These are phyloP conservation scores for Diachasma alloeum DNA, from an alignment of 1,140 invertebrate genomes.

Conservation along the genomic window DNA sequence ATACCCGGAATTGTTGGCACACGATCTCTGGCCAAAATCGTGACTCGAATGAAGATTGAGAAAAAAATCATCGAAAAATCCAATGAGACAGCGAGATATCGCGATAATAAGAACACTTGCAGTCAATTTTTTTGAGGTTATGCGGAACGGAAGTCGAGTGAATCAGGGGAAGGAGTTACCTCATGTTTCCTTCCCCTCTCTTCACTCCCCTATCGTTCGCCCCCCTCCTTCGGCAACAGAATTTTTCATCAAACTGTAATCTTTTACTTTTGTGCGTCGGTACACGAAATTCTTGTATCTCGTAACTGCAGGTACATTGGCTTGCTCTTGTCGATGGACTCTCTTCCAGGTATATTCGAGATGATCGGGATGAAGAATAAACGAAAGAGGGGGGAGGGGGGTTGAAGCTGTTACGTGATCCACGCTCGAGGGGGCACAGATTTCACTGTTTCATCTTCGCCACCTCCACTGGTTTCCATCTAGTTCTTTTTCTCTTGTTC, in stretches of 20 bases:
- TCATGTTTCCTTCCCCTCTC: slow-evolving; percentile 26
- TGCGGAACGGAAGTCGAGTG: slow-evolving; percentile 16
- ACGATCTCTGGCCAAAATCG: background rate
- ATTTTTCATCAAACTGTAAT: background rate
- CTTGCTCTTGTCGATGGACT: slow-evolving; percentile 37
- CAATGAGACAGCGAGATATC: background rate
- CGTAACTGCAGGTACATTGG: slow-evolving; percentile 45
- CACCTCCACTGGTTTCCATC: slow-evolving; percentile 1
- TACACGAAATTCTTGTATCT: slow-evolving; percentile 46
- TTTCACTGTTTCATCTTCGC: slow-evolving; percentile 29
- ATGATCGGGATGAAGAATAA: slow-evolving; percentile 28
- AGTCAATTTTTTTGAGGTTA: background rate
- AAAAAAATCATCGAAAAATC: background rate
- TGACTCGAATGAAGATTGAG: slow-evolving; percentile 8
- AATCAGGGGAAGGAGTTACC: slow-evolving; percentile 45
- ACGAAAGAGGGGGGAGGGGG: slow-evolving; percentile 34
- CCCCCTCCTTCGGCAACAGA: background rate
- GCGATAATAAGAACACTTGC: background rate
- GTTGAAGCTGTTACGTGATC: slow-evolving; percentile 49
- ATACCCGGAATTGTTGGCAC: slow-evolving; percentile 35
- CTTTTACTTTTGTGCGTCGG: slow-evolving; percentile 22
- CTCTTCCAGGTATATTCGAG: background rate
- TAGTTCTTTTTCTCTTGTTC: background rate
- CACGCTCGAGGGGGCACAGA: slow-evolving; percentile 49
- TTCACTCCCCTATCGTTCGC: slow-evolving; percentile 13